Evolutionary conservation across 92 coral and sea anemone genomes (phyloP), one percentile per base, ranked within the genome.

Genomic region (Blastomussa wellsi): DNA sequence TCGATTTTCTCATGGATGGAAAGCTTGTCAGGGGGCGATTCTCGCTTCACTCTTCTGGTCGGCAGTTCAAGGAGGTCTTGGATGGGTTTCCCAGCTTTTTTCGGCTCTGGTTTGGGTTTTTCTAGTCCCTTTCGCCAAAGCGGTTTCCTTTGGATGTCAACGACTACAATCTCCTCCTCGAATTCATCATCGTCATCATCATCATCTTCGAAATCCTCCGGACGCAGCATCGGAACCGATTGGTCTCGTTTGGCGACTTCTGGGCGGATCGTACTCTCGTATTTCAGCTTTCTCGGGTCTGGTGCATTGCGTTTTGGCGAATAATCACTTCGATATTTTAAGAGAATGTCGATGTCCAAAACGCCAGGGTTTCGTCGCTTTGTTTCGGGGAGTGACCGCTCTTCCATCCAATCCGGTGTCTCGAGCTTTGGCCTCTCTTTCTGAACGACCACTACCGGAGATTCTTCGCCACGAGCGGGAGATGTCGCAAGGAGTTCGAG

Each of bases 131-230:
- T 82, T 14, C 78, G 70, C 86, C 86, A 82, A 36, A 70, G 4
- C 6, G 86, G 79, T 37, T 36, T 71, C 38, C 79, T 71, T 52
- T 62, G 51, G 15, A 82, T 70, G 24, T 82, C 71, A 70, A 82
- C 29, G 26, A 82, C 52, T 7, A 82, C 66, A 72, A 82, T 49
- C 79, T 36, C 86, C 57, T 82, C 86, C 38, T 82, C 86, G 62
- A 82, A 82, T 71, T 72, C 86, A n/a, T 82, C 86, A 29, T 84
- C 85, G 44, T 89, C 92, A 28, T 84, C 83, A 2, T 83, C 87
- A n/a, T 80, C 65, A 4, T 75, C 59, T 17, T 68, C 74, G 29
- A 36, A 70, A 70, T 70, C 75, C n/a, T 70, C 75, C 19, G 17
- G 47, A 24, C 75, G 35, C 35, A 73, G 13, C 37, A 53, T 31